Base-by-base conservation (phyloP, 2,797 vertebrate genomes). In the Poecilia picta region DNA sequence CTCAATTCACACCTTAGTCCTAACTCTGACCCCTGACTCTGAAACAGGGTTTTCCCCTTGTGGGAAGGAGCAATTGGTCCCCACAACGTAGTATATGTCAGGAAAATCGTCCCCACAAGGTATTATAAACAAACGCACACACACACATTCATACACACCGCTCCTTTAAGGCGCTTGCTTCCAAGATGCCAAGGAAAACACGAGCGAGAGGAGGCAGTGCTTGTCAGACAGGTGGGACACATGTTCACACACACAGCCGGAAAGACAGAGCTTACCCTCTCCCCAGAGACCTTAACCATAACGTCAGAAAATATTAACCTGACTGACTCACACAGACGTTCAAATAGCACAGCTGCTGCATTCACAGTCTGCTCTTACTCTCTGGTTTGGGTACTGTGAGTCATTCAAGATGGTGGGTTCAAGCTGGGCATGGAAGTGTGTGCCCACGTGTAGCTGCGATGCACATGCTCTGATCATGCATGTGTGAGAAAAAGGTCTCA, bases 361-460 rank as follows among this genome's bases (percentile, higher is more conserved):
- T 81, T 51, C 81, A 18, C 59, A 72, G 43, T 18, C 80, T 76
- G 66, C 49, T 10, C 12, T 8, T 36, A 59, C 45, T 15, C 57
- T 47, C 23, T 57, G 25, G 25, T 77, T 59, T 77, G 36, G 33
- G 33, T 43, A 33, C 18, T 73, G 49, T 66, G 59, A 76, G 62
- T 84, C 75, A 76, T 59, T 77, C 82, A 82, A 84, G 68, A 81
- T 86, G 83, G 83, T 72, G 71, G 55, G 75, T 81, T 82, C 51
- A 81, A 79, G 70, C 16, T 4, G 43, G 12, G 78, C 25, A 36
- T 73, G 75, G 45, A 72, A 68, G 72, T 66, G 45, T 73, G 39
- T 75, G 49, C 76, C 47, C 28, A 73, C 20, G 12, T 72, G 53
- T 12, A n/a, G 39, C 41, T 28, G 23, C 23, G 41, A n/a, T 66